These are phyloP conservation scores for Struthio camelus DNA, from an alignment of 2,113 vertebrate species.

Conservation along the genomic window DNA sequence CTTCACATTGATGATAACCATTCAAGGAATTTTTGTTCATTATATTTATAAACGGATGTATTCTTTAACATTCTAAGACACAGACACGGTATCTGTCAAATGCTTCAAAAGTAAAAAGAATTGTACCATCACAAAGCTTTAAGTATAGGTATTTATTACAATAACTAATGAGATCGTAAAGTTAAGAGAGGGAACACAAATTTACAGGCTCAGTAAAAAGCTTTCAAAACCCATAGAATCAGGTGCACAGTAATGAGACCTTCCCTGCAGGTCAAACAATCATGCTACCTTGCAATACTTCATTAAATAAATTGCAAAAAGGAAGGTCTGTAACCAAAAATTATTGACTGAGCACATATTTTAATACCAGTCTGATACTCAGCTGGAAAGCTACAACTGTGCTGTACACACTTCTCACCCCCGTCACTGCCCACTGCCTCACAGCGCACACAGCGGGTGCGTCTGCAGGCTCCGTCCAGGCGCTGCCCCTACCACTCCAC, in stretches of 20 bases:
- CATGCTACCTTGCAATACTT: not conserved
- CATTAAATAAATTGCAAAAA: not conserved
- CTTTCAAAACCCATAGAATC: not conserved
- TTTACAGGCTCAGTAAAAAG: not conserved
- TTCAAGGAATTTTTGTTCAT: not conserved
- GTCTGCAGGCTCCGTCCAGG: not conserved
- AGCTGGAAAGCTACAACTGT: not conserved
- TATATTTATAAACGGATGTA: not conserved
- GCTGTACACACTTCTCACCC: not conserved
- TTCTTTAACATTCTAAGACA: not conserved
- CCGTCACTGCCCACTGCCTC: not conserved
- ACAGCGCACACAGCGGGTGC: accelerated
- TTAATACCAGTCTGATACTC: not conserved
- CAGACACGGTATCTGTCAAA: not conserved
- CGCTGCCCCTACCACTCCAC: not conserved
- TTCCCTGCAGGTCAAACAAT: not conserved
- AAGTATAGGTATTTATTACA: not conserved
- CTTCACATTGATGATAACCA: not conserved
- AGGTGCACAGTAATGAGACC: not conserved
- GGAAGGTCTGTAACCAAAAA: not conserved
- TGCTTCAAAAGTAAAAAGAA: not conserved
- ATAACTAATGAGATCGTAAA: not conserved
- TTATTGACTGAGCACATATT: not conserved
- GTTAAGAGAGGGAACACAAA: not conserved
- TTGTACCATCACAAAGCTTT: not conserved